These are phyloP conservation scores for Grammomys surdaster DNA, from an alignment of 2,113 vertebrate species.

Conservation along the genomic window DNA sequence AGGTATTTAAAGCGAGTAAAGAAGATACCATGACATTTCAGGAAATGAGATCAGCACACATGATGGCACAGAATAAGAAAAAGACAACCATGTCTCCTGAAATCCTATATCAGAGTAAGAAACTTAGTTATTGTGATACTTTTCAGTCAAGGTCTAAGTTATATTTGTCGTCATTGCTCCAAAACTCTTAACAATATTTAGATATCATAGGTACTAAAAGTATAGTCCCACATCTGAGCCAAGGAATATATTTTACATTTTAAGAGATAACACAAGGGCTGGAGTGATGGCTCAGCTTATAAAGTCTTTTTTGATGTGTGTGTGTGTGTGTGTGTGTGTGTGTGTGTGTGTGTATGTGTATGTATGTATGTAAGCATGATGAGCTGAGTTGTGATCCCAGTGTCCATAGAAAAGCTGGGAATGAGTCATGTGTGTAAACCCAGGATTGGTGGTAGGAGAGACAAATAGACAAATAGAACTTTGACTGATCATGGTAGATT, in stretches of 20 bases:
- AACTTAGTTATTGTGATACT: not conserved
- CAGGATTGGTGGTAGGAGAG: not conserved
- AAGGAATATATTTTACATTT: not conserved
- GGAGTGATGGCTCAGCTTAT: not conserved
- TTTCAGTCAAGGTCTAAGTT: not conserved
- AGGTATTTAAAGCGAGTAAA: conserved; percentile 41
- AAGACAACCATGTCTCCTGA: not conserved
- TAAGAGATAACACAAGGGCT: not conserved
- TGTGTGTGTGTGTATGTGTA: too few relatives aligned
- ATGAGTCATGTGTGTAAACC: not conserved
- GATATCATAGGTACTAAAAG: not conserved
- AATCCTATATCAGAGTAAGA: not conserved
- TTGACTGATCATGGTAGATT: not conserved
- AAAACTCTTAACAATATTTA: conserved; percentile 31
- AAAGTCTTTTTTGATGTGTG: not conserved
- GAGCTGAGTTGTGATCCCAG: not conserved
- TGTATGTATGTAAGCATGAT: too few relatives aligned
- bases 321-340: too few relatives aligned
- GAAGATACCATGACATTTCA: not conserved
- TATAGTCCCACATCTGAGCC: not conserved
- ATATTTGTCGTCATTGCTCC: not conserved
- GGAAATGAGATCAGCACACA: not conserved
- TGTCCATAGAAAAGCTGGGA: not conserved
- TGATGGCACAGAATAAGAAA: not conserved
- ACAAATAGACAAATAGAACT: not conserved